Evolutionary conservation across 2,797 vertebrate genomes (phyloP).

Genomic region (Cichlasoma orientale): DNA sequence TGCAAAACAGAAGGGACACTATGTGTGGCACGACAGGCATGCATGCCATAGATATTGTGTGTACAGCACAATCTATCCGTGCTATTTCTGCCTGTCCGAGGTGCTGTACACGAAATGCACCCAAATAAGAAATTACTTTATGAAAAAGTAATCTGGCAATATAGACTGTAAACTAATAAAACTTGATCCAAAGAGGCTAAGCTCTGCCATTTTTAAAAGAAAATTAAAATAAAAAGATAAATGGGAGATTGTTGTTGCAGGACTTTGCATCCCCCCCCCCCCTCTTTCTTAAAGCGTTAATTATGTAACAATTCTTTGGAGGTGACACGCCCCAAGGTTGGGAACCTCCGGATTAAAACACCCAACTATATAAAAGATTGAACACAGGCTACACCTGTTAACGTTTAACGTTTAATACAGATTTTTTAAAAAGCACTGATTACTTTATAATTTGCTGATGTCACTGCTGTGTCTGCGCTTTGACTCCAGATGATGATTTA

Average conservation of each 20-base stretch:
- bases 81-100: not conserved
- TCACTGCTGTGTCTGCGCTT: not conserved
- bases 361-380: not conserved
- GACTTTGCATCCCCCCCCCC: not conserved
- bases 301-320: not conserved
- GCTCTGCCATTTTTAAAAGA: too few species aligned
- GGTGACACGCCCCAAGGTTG: not conserved
- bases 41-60: not conserved
- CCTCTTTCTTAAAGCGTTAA: not conserved
- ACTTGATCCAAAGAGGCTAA: not conserved
- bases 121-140: not conserved
- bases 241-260: not conserved
- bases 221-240: not conserved
- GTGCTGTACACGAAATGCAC: not conserved
- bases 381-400: not conserved
- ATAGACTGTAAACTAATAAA: not conserved
- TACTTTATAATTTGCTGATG: constrained; percentile 1
- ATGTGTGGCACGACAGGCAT: too few species aligned
- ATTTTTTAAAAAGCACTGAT: not conserved
- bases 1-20: not conserved
- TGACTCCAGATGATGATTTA: not conserved
- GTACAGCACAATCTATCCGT: not conserved
- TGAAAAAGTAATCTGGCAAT: not conserved
- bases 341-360: not conserved
- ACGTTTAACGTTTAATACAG: not conserved